Evolutionary conservation across 2,113 vertebrate genomes (phyloP).

Genomic region (Ochotona curzoniae): DNA sequence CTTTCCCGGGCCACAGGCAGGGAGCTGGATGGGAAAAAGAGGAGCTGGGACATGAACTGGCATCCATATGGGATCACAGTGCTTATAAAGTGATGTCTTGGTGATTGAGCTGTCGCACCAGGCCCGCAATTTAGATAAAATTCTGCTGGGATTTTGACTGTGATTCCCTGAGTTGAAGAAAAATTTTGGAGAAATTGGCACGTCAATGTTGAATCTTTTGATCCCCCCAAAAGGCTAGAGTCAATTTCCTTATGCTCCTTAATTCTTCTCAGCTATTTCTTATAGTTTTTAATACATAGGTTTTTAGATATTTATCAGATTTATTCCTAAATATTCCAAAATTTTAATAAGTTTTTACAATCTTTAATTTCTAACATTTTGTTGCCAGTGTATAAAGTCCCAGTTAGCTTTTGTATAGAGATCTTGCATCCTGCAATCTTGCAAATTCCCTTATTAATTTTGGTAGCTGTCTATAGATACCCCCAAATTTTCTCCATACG

Average conservation of each 20-base stretch:
- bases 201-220: neutral
- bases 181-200: neutral
- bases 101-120: too few relatives aligned
- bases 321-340: neutral
- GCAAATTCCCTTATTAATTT: neutral
- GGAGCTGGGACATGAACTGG: too few relatives aligned
- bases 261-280: neutral
- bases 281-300: neutral
- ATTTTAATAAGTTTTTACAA: neutral
- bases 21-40: too few relatives aligned
- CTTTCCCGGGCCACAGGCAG: too few relatives aligned
- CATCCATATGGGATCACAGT: too few relatives aligned
- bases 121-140: neutral
- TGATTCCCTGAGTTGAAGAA: neutral
- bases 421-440: neutral
- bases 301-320: neutral
- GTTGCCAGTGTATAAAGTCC: neutral
- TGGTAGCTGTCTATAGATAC: neutral
- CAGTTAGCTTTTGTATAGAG: neutral
- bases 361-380: neutral
- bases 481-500: neutral
- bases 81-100: too few relatives aligned
- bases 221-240: neutral
- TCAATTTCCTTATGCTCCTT: neutral
- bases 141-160: neutral